phyloP scores from a whole-genome alignment of 2,888 invertebrate species.

The Camptogramma bilineatum region DNA sequence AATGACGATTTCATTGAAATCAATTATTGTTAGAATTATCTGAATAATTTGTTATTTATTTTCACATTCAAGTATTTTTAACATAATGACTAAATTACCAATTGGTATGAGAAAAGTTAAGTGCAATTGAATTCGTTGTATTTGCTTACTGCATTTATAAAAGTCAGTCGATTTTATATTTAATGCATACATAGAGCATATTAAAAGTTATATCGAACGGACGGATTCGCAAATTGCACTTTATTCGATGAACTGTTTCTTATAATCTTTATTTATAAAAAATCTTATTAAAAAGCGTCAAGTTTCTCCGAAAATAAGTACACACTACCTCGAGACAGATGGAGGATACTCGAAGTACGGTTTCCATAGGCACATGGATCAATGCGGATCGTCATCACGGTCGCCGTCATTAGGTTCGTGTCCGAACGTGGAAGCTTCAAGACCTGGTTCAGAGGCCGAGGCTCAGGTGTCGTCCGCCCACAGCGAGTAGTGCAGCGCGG shows the following conservation, averaged over 20 bases:
- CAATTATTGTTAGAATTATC: slow-evolving; percentile 39
- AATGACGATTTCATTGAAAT: slow-evolving; percentile 73
- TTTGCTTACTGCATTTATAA: slow-evolving; percentile 9
- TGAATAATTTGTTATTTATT: background rate
- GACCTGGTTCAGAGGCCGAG: slow-evolving; percentile 2
- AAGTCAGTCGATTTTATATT: slow-evolving; percentile 39
- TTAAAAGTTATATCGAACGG: slow-evolving; percentile 59
- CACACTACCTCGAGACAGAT: background rate
- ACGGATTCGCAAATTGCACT: slow-evolving; percentile 62
- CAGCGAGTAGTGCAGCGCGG: slow-evolving; percentile 51
- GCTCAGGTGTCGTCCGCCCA: slow-evolving; percentile 54
- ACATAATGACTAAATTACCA: background rate
- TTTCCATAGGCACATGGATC: background rate
- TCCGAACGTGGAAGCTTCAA: background rate
- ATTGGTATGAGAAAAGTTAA: background rate
- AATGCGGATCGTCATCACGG: background rate
- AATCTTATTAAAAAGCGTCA: slow-evolving; percentile 6
- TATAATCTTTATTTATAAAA: slow-evolving; percentile 1
- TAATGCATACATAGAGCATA: slow-evolving; percentile 38
- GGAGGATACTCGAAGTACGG: background rate
- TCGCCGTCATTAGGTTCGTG: background rate
- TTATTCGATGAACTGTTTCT: slow-evolving; percentile 35
- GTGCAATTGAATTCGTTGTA: background rate
- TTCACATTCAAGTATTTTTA: background rate
- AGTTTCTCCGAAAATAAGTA: slow-evolving; percentile 3